Evolutionary conservation across 2,797 vertebrate species (phyloP).

Genomic region (Xerus rutilus): DNA sequence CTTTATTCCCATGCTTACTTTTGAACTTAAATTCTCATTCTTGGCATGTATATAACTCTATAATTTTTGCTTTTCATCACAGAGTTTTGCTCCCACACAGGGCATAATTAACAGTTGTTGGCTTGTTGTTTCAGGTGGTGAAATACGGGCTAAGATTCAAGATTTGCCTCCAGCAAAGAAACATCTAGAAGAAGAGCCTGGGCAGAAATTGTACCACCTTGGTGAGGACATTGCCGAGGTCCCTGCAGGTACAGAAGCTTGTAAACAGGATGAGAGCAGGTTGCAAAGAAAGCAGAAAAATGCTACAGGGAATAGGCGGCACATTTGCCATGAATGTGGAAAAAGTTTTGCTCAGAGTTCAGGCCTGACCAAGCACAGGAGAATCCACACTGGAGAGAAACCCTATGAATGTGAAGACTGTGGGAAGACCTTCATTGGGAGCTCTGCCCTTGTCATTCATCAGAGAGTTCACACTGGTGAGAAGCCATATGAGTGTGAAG

Average conservation of each 20-base stretch:
- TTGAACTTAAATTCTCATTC: background rate
- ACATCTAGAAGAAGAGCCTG: background rate
- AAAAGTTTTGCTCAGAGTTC: slow-evolving; percentile 81
- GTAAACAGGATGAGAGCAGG: background rate
- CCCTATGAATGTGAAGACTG: slow-evolving; percentile 79
- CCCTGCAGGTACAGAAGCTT: background rate
- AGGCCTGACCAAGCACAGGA: slow-evolving; percentile 70
- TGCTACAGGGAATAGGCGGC: background rate
- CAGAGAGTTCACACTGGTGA: slow-evolving; percentile 76
- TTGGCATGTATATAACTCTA: background rate
- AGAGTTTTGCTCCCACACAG: background rate
- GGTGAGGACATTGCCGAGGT: background rate
- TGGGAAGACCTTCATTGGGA: slow-evolving; percentile 78
- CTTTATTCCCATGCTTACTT: background rate
- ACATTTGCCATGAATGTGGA: slow-evolving; percentile 68
- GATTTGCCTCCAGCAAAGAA: background rate
- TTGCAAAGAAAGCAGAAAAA: background rate
- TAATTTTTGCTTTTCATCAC: background rate
- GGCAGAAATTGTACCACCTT: background rate
- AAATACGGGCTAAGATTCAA: background rate
- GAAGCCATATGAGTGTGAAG: slow-evolving; percentile 69
- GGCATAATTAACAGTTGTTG: background rate
- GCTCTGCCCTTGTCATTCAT: slow-evolving; percentile 73
- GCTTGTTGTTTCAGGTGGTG: slow-evolving; percentile 60
- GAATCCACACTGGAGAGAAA: slow-evolving; percentile 80